phyloP scores from a whole-genome alignment of 2,113 vertebrate species.

The Murina feae region DNA sequence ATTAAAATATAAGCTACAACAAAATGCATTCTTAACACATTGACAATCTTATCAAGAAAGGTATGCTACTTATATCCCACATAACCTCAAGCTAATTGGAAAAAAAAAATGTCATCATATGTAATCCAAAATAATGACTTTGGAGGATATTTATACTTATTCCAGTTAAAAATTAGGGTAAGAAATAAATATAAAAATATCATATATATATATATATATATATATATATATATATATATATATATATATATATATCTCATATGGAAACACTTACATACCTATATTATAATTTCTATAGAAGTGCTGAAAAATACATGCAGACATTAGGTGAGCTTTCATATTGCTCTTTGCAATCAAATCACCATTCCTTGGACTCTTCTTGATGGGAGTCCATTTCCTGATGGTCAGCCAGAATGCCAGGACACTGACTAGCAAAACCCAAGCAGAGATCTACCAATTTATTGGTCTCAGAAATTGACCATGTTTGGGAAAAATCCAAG shows the following conservation, averaged over 20 bases:
- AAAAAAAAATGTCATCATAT: not conserved
- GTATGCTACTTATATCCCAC: not conserved
- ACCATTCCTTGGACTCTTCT: not conserved
- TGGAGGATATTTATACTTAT: not conserved
- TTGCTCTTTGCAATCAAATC: not conserved
- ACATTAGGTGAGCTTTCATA: not conserved
- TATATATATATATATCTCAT: not conserved
- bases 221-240: not conserved
- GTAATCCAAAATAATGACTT: not conserved
- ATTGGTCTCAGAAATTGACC: not conserved
- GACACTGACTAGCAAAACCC: not conserved
- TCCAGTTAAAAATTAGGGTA: not conserved
- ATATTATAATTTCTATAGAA: not conserved
- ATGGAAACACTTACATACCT: not conserved
- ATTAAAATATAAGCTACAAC: not conserved
- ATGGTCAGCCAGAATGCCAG: not conserved
- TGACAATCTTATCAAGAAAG: not conserved
- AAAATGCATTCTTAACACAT: not conserved
- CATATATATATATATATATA: not conserved
- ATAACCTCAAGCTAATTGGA: not conserved
- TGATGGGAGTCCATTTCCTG: not conserved
- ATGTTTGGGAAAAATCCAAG: constrained; percentile 42
- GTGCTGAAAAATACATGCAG: not conserved
- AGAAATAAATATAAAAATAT: not conserved
- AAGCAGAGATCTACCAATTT: constrained; percentile 2